A percentile compares a stretch with the other conserved stretches of the same genome.
phyloP scores from a whole-genome alignment of 2,888 invertebrate species.

The Girardia tigrina region DNA sequence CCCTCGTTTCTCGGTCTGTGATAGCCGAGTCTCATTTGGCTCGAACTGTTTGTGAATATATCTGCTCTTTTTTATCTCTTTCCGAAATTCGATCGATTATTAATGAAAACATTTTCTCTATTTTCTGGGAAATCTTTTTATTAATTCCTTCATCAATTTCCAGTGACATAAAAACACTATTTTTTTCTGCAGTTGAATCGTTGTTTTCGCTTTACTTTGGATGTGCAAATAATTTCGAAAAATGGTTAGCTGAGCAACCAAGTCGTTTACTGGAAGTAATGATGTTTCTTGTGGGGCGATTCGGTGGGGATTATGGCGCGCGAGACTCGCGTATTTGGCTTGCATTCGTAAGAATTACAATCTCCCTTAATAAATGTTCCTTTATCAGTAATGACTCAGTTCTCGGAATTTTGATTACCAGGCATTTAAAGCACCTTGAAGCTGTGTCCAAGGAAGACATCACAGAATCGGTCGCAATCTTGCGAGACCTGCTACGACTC shows the following conservation, averaged over 20 bases:
- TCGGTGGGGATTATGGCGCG: not conserved
- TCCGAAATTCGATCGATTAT: not conserved
- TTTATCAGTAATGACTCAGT: not conserved
- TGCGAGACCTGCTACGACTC: not conserved
- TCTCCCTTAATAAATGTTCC: too few species aligned
- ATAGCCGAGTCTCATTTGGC: not conserved
- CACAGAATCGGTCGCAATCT: not conserved
- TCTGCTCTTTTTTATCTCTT: not conserved
- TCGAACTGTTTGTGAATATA: not conserved
- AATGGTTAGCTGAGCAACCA: not conserved
- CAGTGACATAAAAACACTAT: too few species aligned
- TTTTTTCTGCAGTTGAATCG: too few species aligned
- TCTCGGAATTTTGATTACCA: not conserved
- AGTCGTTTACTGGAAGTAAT: not conserved
- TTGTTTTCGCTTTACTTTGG: not conserved
- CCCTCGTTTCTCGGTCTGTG: not conserved
- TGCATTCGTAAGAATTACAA: not conserved
- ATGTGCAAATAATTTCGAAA: not conserved
- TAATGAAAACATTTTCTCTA: not conserved
- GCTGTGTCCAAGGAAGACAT: not conserved
- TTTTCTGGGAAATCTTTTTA: not conserved
- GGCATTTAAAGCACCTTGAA: not conserved
- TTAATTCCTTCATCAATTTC: too few species aligned
- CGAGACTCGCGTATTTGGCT: not conserved
- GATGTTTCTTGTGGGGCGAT: not conserved